Percentiles rank a stretch among this genome's conserved stretches.
Conservation (phyloP, 2,888 invertebrate species). For the Pyralis farinalis region DNA sequence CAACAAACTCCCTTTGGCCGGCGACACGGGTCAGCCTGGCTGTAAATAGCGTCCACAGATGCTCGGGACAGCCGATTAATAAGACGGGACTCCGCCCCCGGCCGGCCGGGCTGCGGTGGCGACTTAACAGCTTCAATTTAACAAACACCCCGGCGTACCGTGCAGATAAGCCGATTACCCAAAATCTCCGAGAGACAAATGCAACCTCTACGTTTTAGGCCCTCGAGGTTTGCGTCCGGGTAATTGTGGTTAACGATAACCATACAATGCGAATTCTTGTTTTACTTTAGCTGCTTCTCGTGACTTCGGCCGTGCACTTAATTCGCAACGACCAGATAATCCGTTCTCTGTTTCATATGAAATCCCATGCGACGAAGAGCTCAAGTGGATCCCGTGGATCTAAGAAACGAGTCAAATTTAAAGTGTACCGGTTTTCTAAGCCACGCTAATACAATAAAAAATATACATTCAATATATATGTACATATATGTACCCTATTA, state of each 20-base stretch:
- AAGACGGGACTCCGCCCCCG: slow-evolving; percentile 63
- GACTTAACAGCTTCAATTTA: slow-evolving; percentile 58
- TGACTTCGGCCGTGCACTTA: no score
- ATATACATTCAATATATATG: no score
- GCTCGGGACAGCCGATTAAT: slow-evolving; percentile 79
- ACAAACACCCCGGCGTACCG: slow-evolving; percentile 40
- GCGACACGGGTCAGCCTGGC: slow-evolving; percentile 63
- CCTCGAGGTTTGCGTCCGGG: slow-evolving; percentile 34
- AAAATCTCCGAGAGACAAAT: slow-evolving; percentile 53
- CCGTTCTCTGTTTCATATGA: no score
- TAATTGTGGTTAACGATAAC: slow-evolving; percentile 35
- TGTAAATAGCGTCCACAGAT: slow-evolving; percentile 69
- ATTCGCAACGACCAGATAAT: no score
- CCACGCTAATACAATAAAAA: no score
- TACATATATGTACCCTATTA: no score
- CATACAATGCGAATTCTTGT: no score
- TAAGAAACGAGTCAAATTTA: no score
- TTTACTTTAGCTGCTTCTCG: no score
- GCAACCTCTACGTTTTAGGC: slow-evolving; percentile 24
- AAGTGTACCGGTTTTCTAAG: no score
- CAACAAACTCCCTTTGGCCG: slow-evolving; percentile 41
- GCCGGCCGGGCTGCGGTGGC: slow-evolving; percentile 31
- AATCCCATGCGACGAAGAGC: no score
- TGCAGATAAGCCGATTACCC: slow-evolving; percentile 59
- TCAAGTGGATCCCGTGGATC: no score